Evolutionary conservation across 2,113 vertebrate species (phyloP).

Genomic region (Gavia stellata): DNA sequence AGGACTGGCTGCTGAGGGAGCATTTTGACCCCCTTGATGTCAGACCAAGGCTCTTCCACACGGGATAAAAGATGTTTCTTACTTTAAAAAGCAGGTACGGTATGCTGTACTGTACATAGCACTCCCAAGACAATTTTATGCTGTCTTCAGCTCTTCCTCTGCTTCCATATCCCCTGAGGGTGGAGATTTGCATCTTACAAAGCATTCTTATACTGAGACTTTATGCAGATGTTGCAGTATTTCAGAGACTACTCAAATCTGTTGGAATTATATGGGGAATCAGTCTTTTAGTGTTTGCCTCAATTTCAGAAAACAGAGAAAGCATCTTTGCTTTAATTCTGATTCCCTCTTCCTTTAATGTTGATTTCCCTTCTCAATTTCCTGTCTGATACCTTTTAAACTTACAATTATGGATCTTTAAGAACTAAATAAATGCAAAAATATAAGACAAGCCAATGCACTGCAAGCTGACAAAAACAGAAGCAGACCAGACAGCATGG

Average conservation of each 20-base stretch:
- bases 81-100: not conserved
- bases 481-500: slow-evolving; percentile 47
- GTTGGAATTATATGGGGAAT: not conserved
- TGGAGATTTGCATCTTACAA: not conserved
- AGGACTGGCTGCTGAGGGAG: not conserved
- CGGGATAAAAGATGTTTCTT: not conserved
- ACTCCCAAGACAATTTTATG: not conserved
- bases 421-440: not conserved
- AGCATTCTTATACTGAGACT: not conserved
- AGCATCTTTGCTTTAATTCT: not conserved
- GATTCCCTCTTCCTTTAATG: not conserved
- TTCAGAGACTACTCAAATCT: not conserved
- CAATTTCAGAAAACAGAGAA: not conserved
- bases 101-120: not conserved
- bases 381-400: not conserved
- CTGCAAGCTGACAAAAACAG: not conserved
- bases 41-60: not conserved
- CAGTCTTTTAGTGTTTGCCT: not conserved
- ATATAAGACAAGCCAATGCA: not conserved
- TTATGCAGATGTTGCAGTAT: not conserved
- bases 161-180: not conserved
- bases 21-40: not conserved
- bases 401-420: not conserved
- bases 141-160: not conserved
- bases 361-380: not conserved